These are phyloP conservation scores for Branchellion lobata DNA, from an alignment of 2,888 invertebrate genomes.

Conservation along the genomic window DNA sequence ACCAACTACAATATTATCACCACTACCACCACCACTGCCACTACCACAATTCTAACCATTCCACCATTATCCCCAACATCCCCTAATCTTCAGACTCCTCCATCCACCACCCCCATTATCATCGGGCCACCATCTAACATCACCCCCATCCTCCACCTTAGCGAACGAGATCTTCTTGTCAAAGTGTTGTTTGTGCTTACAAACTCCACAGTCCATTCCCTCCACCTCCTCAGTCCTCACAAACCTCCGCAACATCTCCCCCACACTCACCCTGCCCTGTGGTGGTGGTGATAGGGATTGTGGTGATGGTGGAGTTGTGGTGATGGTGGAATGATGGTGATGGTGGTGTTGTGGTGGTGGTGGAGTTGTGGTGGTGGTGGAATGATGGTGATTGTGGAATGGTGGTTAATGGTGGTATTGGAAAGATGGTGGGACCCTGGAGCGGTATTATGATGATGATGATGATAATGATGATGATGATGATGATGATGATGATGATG, in stretches of 20 bases:
- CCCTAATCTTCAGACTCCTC: too few relatives aligned
- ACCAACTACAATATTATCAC: too few relatives aligned
- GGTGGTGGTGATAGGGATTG: not conserved
- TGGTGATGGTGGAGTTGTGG: not conserved
- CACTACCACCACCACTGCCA: too few relatives aligned
- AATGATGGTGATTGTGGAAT: not conserved
- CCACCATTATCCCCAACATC: too few relatives aligned
- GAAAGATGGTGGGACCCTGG: not conserved
- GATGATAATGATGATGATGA: not conserved
- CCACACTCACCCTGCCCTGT: conserved; percentile 13
- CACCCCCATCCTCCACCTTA: conserved; percentile 19
- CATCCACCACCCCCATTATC: not conserved
- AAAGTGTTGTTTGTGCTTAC: conserved; percentile 13
- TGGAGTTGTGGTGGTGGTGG: not conserved
- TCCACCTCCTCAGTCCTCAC: conserved; percentile 16
- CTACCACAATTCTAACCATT: too few relatives aligned
- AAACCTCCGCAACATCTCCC: conserved; percentile 1
- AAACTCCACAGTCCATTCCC: conserved; percentile 1
- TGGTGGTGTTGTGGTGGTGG: not conserved
- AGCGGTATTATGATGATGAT: not conserved
- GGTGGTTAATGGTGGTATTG: not conserved
- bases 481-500: not conserved
- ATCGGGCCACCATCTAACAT: too few relatives aligned
- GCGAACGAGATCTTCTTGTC: conserved; percentile 34
- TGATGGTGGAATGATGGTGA: not conserved